Percentiles rank a stretch among this genome's conserved stretches.
Conservation (phyloP, 1,140 invertebrate genomes). For the Coptotermes formosanus region DNA sequence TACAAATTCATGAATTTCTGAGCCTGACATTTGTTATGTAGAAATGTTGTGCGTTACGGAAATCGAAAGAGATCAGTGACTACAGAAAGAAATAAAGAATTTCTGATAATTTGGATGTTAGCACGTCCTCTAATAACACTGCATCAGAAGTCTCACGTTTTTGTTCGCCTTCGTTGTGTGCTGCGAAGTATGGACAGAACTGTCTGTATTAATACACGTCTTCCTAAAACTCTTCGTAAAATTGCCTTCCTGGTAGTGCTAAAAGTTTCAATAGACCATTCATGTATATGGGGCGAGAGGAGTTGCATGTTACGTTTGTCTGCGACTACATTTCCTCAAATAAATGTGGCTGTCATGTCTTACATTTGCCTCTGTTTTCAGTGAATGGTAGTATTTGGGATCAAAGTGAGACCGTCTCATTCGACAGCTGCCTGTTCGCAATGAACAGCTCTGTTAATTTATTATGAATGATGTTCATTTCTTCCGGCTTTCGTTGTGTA, state of each 20-base stretch:
- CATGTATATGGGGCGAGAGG: background rate
- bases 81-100: too few relatives aligned
- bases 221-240: background rate
- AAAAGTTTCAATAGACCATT: background rate
- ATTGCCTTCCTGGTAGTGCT: background rate
- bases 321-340: background rate
- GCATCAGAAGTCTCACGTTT: background rate
- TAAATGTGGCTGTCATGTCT: background rate
- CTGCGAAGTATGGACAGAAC: background rate
- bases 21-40: too few relatives aligned
- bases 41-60: too few relatives aligned
- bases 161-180: background rate
- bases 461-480: background rate
- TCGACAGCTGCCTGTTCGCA: background rate
- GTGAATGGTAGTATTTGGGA: background rate
- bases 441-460: background rate
- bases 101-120: too few relatives aligned
- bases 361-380: background rate
- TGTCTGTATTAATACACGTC: background rate
- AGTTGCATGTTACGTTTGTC: background rate
- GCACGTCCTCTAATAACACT: background rate
- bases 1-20: too few relatives aligned
- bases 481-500: background rate
- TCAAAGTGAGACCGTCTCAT: background rate
- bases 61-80: too few relatives aligned